Percentiles rank a stretch among this genome's conserved stretches.
Conservation (phyloP, 2,888 invertebrate genomes). For the Aphodius granarius region DNA sequence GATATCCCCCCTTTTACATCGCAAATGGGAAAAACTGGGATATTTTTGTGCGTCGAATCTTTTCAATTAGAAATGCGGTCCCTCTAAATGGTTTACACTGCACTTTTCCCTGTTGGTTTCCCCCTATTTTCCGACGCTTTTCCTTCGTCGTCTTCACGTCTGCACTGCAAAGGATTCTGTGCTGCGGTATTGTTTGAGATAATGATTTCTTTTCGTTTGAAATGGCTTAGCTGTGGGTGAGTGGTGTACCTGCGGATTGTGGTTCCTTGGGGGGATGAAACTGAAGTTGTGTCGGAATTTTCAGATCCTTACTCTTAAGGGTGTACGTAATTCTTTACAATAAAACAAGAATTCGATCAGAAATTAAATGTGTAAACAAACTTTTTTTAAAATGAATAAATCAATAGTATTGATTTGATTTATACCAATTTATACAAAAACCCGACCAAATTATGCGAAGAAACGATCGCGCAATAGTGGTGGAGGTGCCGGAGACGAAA, state of each 20-base stretch:
- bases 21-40: neutral
- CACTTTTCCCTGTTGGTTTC: neutral
- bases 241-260: neutral
- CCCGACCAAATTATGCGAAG: no score
- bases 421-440: no score
- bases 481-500: no score
- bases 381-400: no score
- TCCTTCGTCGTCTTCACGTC: neutral
- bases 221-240: neutral
- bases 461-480: no score
- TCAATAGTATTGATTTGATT: no score
- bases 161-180: neutral
- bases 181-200: neutral
- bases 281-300: neutral
- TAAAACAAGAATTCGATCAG: no score
- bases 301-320: neutral
- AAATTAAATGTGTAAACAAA: no score
- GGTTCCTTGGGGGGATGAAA: neutral
- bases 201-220: neutral
- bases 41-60: conserved; percentile 11
- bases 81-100: conserved; percentile 1
- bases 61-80: conserved; percentile 11
- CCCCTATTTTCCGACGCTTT: neutral
- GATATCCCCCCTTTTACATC: neutral
- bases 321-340: no score